These are phyloP conservation scores for roundworm (Caenorhabditis elegans) DNA, from an alignment of 1,140 invertebrate species.

Conservation along the genomic window WBcel235 BX284605.5:14431501-14432000, in stretches of 20 bases:
- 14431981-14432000: slow-evolving; percentile 1
- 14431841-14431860: slow-evolving; percentile 11
- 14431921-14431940: background rate
- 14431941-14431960: background rate
- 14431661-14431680: background rate
- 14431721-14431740: no score
- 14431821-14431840: background rate
- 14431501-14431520: background rate
- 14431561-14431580: background rate
- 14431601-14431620: background rate
- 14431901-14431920: background rate
- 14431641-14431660: background rate
- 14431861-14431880: background rate
- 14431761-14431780: no score
- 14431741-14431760: no score
- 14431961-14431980: background rate
- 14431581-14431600: slow-evolving; percentile 1
- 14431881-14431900: background rate
- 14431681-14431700: no score
- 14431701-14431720: no score
- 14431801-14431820: background rate
- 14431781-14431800: no score
- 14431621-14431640: background rate
- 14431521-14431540: background rate
- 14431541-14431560: slow-evolving; percentile 17